phyloP scores from a whole-genome alignment of 2,113 vertebrate species.

The Brachyhypopomus occidentalis region DNA sequence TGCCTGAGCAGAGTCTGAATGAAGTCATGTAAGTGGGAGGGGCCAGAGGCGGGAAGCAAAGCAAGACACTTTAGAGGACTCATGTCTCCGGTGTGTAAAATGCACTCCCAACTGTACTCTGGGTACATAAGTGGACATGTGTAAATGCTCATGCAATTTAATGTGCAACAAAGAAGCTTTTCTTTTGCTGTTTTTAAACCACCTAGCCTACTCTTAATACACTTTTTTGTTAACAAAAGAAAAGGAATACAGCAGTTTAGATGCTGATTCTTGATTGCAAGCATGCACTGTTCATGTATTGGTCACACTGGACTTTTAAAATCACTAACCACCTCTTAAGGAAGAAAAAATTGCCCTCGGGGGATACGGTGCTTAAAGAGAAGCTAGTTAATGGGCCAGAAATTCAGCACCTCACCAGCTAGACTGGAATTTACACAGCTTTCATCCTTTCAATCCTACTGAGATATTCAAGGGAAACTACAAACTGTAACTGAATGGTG shows the following conservation, averaged over 20 bases:
- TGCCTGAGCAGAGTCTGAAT: not conserved
- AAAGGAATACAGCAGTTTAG: not conserved
- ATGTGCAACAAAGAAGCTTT: no score
- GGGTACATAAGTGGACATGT: not conserved
- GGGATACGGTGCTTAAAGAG: not conserved
- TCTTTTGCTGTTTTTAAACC: no score
- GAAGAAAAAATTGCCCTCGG: not conserved
- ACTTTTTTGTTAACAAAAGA: not conserved
- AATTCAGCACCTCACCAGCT: not conserved
- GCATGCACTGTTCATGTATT: not conserved
- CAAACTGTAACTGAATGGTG: no score
- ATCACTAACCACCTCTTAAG: not conserved
- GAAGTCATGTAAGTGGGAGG: not conserved
- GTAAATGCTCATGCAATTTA: no score
- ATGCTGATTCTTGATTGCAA: not conserved
- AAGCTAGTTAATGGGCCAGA: conserved; percentile 26
- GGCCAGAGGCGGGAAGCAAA: not conserved
- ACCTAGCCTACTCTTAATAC: no score
- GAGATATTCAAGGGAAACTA: not conserved
- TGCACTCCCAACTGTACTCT: not conserved
- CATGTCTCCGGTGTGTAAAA: not conserved
- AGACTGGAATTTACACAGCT: conserved; percentile 3
- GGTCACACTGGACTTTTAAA: not conserved
- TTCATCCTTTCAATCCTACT: not conserved
- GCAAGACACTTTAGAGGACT: not conserved